Evolutionary conservation across 2,888 invertebrate genomes (phyloP), one percentile per base, ranked within the genome.

Genomic region (Ochropleura leucogaster): DNA sequence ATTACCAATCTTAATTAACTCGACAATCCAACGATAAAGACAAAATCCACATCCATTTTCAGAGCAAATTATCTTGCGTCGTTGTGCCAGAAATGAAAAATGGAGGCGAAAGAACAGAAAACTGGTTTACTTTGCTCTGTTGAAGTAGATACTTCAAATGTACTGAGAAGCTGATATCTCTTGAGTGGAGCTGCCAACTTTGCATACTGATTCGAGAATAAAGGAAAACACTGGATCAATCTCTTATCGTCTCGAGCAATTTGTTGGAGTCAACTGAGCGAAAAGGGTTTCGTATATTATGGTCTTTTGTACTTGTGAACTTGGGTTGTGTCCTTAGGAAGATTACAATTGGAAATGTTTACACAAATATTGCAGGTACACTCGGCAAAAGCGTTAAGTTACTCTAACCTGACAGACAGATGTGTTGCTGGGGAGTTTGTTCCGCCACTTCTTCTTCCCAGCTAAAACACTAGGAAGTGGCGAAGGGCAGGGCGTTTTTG

Each of bases 181-280:
- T 62, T 67, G 66, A 84, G 72, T 71, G 72, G 30, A 68, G 68
- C 63, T 73, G 20, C 51, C 78, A 79, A 77, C 81, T 85, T 85
- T 77, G 83, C 81, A 85, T 85, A 85, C 85, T 70, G 81, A 81
- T 85, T 85, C 66, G 60, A 70, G 73, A 74, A 83, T 83, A 83
- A 83, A 76, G 66, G 72, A 70, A 80, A 79, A 82, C 76, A 79
- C 55, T 64, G 82, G 71, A 84, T 78, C 77, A 73, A 74, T 76
- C 66, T 60, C 75, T 84, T 85, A 84, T 85, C 82, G 73, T 82
- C 67, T 73, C 72, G 68, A 72, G 30, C 82, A 78, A 85, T 84
- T 85, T 76, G 82, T 75, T 85, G 65, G 71, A 85, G 64, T 59
- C 76, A 81, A 76, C 79, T 77, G 75, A 83, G 75, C 77, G 74